Evolutionary conservation across 2,888 invertebrate genomes (phyloP).

Genomic region (Mythimna impura): DNA sequence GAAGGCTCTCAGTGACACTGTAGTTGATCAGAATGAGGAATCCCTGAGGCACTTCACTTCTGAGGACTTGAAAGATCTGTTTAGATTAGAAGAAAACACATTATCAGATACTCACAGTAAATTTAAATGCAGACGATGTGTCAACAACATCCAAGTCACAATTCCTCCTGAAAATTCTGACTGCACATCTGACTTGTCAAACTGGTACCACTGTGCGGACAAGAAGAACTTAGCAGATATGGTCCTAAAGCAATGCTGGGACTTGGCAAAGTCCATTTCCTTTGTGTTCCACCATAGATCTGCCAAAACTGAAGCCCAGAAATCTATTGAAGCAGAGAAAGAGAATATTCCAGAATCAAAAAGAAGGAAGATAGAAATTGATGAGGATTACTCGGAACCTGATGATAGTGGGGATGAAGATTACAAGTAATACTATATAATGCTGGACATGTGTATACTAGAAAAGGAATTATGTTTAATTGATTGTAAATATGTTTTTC

Average conservation of each 20-base stretch:
- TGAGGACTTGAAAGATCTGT: slow-evolving; percentile 97
- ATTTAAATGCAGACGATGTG: slow-evolving; percentile 96
- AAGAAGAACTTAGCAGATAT: slow-evolving; percentile 95
- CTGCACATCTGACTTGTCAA: slow-evolving; percentile 97
- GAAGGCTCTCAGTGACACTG: slow-evolving; percentile 98
- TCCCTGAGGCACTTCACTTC: slow-evolving; percentile 98
- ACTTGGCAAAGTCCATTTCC: slow-evolving; percentile 95
- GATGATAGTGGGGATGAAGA: slow-evolving; percentile 89
- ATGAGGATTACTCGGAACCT: slow-evolving; percentile 88
- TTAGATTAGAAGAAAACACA: slow-evolving; percentile 95
- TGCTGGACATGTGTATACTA: slow-evolving; percentile 48
- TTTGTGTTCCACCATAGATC: slow-evolving; percentile 99
- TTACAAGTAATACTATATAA: slow-evolving; percentile 75
- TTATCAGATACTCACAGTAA: slow-evolving; percentile 97
- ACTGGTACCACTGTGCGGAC: slow-evolving; percentile 98
- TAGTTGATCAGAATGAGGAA: slow-evolving; percentile 99
- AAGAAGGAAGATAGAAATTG: slow-evolving; percentile 82
- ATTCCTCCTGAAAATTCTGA: slow-evolving; percentile 97
- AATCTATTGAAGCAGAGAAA: slow-evolving; percentile 78
- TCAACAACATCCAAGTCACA: slow-evolving; percentile 96
- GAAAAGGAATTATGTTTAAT: slow-evolving; percentile 57
- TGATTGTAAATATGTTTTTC: slow-evolving; percentile 65
- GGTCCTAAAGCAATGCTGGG: slow-evolving; percentile 97
- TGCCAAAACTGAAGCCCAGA: slow-evolving; percentile 90
- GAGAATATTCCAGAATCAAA: slow-evolving; percentile 82